A percentile compares a stretch with the other conserved stretches of the same genome.
Conservation (phyloP, 2,888 invertebrate genomes). For the Catotricha subobsoleta region DNA sequence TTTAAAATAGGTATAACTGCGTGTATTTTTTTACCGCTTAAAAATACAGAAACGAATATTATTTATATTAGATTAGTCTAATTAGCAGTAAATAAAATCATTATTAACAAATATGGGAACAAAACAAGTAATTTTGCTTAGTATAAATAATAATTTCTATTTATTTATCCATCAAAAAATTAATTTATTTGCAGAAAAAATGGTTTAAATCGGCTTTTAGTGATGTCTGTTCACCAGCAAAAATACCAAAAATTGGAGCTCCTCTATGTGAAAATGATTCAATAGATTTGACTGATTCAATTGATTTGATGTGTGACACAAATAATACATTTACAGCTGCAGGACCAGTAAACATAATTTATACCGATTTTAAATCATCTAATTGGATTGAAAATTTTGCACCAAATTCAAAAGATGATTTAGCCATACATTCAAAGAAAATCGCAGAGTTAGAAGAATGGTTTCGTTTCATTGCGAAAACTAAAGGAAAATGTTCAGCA, state of each 20-base stretch:
- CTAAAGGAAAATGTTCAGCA: conserved; percentile 20
- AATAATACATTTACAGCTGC: not conserved
- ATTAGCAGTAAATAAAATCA: too few species aligned
- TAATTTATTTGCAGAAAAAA: too few species aligned
- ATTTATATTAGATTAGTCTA: too few species aligned
- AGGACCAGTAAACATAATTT: not conserved
- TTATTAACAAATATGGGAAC: too few species aligned
- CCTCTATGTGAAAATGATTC: not conserved
- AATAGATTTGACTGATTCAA: not conserved
- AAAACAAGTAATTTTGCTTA: too few species aligned
- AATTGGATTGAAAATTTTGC: conserved; percentile 44
- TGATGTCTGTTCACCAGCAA: not conserved
- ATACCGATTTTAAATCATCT: conserved; percentile 8
- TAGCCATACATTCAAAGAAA: conserved; percentile 60
- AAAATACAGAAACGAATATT: too few species aligned
- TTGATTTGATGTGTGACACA: not conserved
- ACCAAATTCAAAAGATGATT: conserved; percentile 39
- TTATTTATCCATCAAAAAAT: too few species aligned
- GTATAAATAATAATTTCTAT: too few species aligned
- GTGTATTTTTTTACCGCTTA: too few species aligned
- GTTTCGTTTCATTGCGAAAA: conserved; percentile 29
- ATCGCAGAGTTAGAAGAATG: conserved; percentile 52
- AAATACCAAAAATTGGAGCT: not conserved
- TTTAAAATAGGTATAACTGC: too few species aligned
- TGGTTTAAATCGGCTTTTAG: conserved; percentile 10